Evolutionary conservation across 1,140 invertebrate species (phyloP), one percentile per base, ranked within the genome.

Genomic region (Bombus affinis): DNA sequence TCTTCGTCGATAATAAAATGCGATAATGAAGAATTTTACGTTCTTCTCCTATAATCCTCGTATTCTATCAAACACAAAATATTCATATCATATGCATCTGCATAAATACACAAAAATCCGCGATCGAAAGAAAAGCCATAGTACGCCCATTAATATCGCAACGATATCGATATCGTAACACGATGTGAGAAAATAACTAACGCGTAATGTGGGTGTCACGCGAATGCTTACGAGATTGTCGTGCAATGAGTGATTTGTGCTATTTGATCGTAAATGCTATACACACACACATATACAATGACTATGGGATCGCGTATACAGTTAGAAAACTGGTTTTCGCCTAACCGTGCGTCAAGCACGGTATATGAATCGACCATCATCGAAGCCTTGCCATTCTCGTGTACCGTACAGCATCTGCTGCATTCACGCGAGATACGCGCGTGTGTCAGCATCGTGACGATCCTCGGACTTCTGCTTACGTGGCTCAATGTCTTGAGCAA

Each of bases 301-400:
- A n/a, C 42, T n/a, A 18, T n/a, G 35, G 28, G 37, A 65, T 32
- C 15, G 75, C 37, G 25, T 77, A 42, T 77, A 77, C 75, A 77
- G 75, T 77, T 77, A 77, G 75, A 77, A 77, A 77, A 77, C 75
- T 65, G 75, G 75, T 77, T 62, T 77, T 77, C 75, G 75, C 35
- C 37, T 59, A 37, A 32, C 28, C 75, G 57, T 22, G 75, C 25
- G 57, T 77, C 57, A 62, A 62, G 10, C 53, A 18, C n/a, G n/a
- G 32, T 59, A 18, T 39, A 77, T 57, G 75, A 77, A 77, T 77
- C 57, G 53, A 37, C 35, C 42, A 77, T 77, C 9, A 65, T 77
- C 57, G 57, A 65, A 77, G 37, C 10, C 37, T 37, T 15, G n/a
- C 75, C 57, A 10, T 18, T 25, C 53, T 76, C 70, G 70, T 39